Base-by-base conservation (phyloP, 2,797 vertebrate genomes). In the Anomalospiza imberbis region DNA sequence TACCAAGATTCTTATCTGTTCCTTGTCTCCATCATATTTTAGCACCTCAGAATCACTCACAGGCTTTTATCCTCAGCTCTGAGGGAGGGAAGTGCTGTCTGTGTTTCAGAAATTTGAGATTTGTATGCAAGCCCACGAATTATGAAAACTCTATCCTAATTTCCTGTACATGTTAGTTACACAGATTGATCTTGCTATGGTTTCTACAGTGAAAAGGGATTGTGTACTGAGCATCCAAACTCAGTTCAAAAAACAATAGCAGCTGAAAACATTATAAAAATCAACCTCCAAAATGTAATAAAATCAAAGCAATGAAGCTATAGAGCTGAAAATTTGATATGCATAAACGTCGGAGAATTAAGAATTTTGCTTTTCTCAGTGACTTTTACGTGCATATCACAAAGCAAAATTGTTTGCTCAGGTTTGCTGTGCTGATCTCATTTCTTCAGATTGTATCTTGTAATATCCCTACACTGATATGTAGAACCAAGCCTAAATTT, bases 111-210 rank as follows among this genome's bases (percentile, higher is more conserved):
- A 94, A 91, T 60, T 84, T 60, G 57, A 86, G 77, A 95, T 89
- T 62, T 81, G 47, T 93, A 88, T 96, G 84, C 81, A 87, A 82
- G 34, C 15, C 81, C 86, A 95, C 2, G 4, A 93, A 97, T 95
- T 95, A 88, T 83, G 84, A 85, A 92, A 96, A 70, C 22, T 80
- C 48, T 75, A 45, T 83, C 79, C 48, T 93, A 89, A 94, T 86
- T 88, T 92, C 67, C 70, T 90, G 80, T 86, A 85, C 80, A 70
- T 84, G 80, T 71, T 93, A 79, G 93, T 86, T 90, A 76, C 67
- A 86, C 60, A 82, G 68, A 79, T 73, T 94, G 77, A 94, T 94
- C 63, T 73, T 93, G 62, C 77, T 70, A 18, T 48, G 55, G 29
- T 66, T 89, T 88, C 66, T 81, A 28, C 67, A 79, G 17, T 65